phyloP scores from a whole-genome alignment of 2,888 invertebrate species.

The Neoaliturus tenellus region DNA sequence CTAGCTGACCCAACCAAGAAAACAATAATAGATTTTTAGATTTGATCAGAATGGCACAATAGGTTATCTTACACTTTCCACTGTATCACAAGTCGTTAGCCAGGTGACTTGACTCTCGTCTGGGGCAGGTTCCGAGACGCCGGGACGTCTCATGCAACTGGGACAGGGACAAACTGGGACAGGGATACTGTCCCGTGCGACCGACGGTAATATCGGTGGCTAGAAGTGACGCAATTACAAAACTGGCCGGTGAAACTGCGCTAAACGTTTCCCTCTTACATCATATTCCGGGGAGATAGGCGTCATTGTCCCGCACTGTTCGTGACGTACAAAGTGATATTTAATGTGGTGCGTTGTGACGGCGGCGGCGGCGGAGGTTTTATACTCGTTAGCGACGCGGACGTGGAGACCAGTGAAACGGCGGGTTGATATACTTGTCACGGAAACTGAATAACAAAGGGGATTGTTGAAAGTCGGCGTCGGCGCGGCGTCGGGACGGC shows the following conservation, averaged over 20 bases:
- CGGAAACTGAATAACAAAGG: not conserved
- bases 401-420: not conserved
- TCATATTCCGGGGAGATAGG: not conserved
- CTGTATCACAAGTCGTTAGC: too few relatives aligned
- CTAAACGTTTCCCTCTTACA: not conserved
- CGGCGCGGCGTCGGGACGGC: too few relatives aligned
- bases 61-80: too few relatives aligned
- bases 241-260: not conserved
- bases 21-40: too few relatives aligned
- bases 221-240: not conserved
- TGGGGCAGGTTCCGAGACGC: too few relatives aligned
- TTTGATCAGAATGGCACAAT: too few relatives aligned
- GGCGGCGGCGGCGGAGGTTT: not conserved
- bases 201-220: not conserved
- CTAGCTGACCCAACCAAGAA: too few relatives aligned
- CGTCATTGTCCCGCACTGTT: not conserved
- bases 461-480: not conserved
- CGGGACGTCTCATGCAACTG: too few relatives aligned
- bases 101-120: too few relatives aligned
- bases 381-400: slow-evolving; percentile 1
- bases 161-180: not conserved
- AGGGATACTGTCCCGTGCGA: not conserved
- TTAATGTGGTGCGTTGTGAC: not conserved
- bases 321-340: slow-evolving; percentile 22
- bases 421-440: not conserved